Conservation (phyloP, 1,140 invertebrate species). For the Drosophila oshimai region DNA sequence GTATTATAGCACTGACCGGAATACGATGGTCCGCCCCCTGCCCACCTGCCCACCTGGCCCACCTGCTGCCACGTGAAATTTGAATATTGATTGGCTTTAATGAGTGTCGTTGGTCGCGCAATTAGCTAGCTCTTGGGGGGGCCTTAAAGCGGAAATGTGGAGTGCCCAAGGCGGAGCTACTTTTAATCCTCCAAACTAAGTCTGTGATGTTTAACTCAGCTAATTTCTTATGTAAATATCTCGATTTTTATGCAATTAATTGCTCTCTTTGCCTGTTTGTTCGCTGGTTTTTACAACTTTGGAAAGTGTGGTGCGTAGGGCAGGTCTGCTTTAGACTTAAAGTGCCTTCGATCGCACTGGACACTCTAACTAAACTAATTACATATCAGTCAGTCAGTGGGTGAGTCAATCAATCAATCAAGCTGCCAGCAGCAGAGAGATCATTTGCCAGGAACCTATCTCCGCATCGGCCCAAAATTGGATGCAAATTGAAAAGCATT, state of each 20-base stretch:
- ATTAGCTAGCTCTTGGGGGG: conserved; percentile 37
- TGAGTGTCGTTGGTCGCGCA: conserved; percentile 66
- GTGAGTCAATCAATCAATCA: conserved; percentile 38
- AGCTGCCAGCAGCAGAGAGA: conserved; percentile 11
- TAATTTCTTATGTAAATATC: too few relatives aligned
- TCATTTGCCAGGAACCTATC: conserved; percentile 20
- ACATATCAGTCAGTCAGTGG: conserved; percentile 13
- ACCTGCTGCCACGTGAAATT: conserved; percentile 46
- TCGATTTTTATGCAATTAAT: too few relatives aligned
- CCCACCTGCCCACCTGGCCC: too few relatives aligned
- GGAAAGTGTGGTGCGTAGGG: too few relatives aligned
- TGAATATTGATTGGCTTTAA: conserved; percentile 79
- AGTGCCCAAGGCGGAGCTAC: not conserved
- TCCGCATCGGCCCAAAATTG: conserved; percentile 39
- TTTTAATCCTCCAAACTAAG: too few relatives aligned
- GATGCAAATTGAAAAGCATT: conserved; percentile 59
- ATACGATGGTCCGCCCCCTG: not conserved
- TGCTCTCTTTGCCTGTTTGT: too few relatives aligned
- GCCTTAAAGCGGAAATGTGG: conserved; percentile 7
- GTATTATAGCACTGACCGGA: conserved; percentile 10
- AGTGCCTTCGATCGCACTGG: not conserved
- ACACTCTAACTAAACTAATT: conserved; percentile 45
- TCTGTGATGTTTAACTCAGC: too few relatives aligned
- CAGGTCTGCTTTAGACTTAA: not conserved
- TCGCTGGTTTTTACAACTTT: too few relatives aligned